Base-by-base conservation (phyloP, 2,797 vertebrate species). In the Urocyon cinereoargenteus region DNA sequence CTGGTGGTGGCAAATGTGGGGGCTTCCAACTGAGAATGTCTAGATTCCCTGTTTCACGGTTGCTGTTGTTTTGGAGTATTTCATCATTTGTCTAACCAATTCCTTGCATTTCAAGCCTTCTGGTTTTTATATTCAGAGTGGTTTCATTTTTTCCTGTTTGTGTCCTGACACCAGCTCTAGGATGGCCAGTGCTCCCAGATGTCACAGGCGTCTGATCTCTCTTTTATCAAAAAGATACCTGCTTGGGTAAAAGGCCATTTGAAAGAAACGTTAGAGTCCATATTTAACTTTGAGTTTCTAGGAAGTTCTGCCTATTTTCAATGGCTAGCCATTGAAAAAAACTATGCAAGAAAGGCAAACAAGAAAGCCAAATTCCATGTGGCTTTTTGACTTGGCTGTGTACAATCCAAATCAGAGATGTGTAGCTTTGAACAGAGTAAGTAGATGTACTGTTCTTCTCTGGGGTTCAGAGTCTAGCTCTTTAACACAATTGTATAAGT, bases 401-500 rank as follows among this genome's bases (percentile, higher is more conserved):
- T 73, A 72, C 14, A 68, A 51, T 13, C 14, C 8, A 88, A 84
- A 62, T 86, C n/a, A 78, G 14, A 96, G n/a, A 3, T 51, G 53
- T 40, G 18, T 22, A 89, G 13, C 45, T 96, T 78, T 88, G 31
- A 64, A 49, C 14, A 82, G 1, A 12, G 4, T 45, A 45, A 45
- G 1, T 73, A 55, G 9, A 86, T 95, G 4, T 24, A 61, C 77
- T 66, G 77, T 64, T 86, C 7, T 86, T 45, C 5, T 66, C 28
- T 21, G 66, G 45, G 4, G 1, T 78, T 77, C 14, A 91, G 15
- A 0, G 0, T 64, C 26, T 55, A 87, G 15, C 16, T n/a, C 12
- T 96, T 95, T 86, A 70, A 95, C 24, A 81, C 28, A 97, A 62
- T 83, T 96, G 21, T 18, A 1, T 78, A 84, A 77, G 59, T 90